These are phyloP conservation scores for Embiotoca jacksoni DNA, from an alignment of 2,113 vertebrate species.

Conservation along the genomic window DNA sequence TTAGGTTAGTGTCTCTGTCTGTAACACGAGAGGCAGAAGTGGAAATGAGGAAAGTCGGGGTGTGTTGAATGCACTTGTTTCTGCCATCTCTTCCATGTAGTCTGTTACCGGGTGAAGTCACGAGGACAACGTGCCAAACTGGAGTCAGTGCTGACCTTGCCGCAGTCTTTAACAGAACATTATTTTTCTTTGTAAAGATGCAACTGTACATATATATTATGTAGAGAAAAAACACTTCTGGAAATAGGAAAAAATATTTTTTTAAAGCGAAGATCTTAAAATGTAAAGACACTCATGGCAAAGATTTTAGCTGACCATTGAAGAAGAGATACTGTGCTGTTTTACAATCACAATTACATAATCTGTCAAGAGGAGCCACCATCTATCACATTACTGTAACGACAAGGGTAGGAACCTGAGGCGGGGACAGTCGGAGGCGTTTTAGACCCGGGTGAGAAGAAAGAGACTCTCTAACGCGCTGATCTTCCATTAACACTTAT, in stretches of 20 bases:
- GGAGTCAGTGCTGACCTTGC: slow-evolving; percentile 50
- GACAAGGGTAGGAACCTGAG: slow-evolving; percentile 4
- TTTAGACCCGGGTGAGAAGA: slow-evolving; percentile 9
- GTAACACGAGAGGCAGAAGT: slow-evolving; percentile 10
- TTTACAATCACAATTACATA: slow-evolving; percentile 62
- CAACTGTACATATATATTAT: slow-evolving; percentile 69
- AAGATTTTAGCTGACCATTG: slow-evolving; percentile 42
- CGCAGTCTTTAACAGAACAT: slow-evolving; percentile 58
- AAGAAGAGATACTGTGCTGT: slow-evolving; percentile 56
- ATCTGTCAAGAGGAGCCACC: slow-evolving; percentile 36
- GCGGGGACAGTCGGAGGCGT: slow-evolving; percentile 26
- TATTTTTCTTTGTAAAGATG: slow-evolving; percentile 71
- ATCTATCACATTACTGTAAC: slow-evolving; percentile 4
- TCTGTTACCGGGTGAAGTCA: slow-evolving; percentile 35
- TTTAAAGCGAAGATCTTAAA: slow-evolving; percentile 72
- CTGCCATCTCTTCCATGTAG: slow-evolving; percentile 30
- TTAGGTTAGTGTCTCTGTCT: slow-evolving; percentile 32
- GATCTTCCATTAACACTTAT: slow-evolving; percentile 78
- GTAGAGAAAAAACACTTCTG: slow-evolving; percentile 63
- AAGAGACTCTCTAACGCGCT: slow-evolving; percentile 31
- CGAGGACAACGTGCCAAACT: slow-evolving; percentile 74
- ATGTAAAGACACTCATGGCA: slow-evolving; percentile 44
- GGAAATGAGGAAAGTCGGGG: not conserved
- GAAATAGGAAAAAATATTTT: slow-evolving; percentile 74
- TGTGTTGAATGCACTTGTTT: slow-evolving; percentile 10